Conservation (phyloP, 2,113 vertebrate genomes). For the Hyperoodon ampullatus region DNA sequence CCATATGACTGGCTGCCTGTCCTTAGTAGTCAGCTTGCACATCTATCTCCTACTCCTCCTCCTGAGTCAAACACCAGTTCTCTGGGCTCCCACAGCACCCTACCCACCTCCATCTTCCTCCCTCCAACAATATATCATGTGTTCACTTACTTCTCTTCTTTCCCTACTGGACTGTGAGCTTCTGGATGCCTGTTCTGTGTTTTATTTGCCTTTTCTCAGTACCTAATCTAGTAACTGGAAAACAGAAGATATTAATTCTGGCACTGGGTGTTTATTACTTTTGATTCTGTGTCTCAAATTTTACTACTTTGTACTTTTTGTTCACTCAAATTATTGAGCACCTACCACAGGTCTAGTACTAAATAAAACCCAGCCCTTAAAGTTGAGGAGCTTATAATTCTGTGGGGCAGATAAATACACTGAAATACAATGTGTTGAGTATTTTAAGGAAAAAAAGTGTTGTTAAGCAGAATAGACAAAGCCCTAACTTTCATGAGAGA, state of each 20-base stretch:
- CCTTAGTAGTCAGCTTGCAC: neutral
- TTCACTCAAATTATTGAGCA: neutral
- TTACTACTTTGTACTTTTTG: conserved; percentile 4
- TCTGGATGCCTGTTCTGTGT: neutral
- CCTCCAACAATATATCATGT: neutral
- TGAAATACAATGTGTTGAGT: neutral
- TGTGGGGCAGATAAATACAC: neutral
- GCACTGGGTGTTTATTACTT: neutral
- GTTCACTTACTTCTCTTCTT: neutral
- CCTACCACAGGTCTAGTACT: neutral
- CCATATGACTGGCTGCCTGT: neutral
- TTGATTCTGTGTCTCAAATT: neutral
- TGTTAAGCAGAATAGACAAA: neutral
- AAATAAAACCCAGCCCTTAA: neutral
- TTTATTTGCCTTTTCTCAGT: neutral
- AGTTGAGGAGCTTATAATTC: neutral
- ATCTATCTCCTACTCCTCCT: neutral
- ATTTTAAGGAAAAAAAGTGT: neutral
- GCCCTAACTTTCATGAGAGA: neutral
- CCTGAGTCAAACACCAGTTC: neutral
- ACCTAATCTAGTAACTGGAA: neutral
- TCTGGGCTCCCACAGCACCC: neutral
- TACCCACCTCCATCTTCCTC: neutral
- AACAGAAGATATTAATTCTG: neutral
- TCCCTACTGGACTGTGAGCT: neutral